Percentiles rank a stretch among this genome's conserved stretches.
Evolutionary conservation across 2,113 vertebrate species (phyloP).

Genomic region (Macrotus californicus): DNA sequence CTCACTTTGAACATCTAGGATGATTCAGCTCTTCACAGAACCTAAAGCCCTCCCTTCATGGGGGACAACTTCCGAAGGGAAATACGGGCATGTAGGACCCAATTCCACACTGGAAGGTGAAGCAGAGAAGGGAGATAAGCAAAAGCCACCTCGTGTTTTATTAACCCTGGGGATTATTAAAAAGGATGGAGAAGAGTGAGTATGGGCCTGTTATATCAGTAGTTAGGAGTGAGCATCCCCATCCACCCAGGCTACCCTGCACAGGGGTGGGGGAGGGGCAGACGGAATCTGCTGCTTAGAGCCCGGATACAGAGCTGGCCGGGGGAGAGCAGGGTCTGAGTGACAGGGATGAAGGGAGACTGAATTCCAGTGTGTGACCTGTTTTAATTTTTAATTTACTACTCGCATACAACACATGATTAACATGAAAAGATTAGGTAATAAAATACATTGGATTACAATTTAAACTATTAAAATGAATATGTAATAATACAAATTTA

Average conservation of each 20-base stretch:
- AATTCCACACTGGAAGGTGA: neutral
- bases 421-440: neutral
- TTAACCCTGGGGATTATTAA: neutral
- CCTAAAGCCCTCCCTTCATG: too few relatives aligned
- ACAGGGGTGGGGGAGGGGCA: too few relatives aligned
- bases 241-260: too few relatives aligned
- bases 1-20: too few relatives aligned
- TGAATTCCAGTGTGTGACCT: neutral
- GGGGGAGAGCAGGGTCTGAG: neutral
- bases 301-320: neutral
- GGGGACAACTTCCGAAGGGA: too few relatives aligned
- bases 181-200: neutral
- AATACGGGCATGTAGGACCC: neutral
- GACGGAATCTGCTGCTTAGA: neutral
- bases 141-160: rapidly evolving
- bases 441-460: neutral
- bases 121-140: neutral
- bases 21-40: neutral
- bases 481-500: neutral
- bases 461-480: neutral
- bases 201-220: too few relatives aligned
- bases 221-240: neutral
- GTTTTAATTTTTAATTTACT: neutral
- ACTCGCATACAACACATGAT: neutral
- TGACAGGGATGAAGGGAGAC: rapidly evolving